These are phyloP conservation scores for Neotoxoptera formosana DNA, from an alignment of 1,140 invertebrate genomes.

Conservation along the genomic window DNA sequence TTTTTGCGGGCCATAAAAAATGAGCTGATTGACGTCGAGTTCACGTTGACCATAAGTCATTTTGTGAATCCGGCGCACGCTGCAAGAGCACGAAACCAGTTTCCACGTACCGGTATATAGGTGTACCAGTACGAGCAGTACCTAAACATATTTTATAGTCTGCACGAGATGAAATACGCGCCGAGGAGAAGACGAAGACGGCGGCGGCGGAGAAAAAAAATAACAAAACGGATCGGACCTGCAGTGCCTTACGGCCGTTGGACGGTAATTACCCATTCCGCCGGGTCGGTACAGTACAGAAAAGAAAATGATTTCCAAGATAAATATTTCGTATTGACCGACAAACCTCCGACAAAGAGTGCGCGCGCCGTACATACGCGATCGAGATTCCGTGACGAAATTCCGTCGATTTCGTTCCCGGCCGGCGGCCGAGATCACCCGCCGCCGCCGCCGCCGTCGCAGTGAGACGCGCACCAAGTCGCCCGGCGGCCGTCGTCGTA, in stretches of 20 bases:
- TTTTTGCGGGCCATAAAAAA: conserved; percentile 14
- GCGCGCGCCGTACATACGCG: neutral
- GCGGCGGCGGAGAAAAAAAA: neutral
- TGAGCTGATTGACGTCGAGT: conserved; percentile 14
- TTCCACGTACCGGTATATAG: neutral
- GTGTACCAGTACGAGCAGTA: neutral
- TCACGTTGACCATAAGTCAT: conserved; percentile 35
- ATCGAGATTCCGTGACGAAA: conserved; percentile 37
- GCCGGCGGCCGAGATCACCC: neutral
- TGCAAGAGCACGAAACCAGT: neutral
- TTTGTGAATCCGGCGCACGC: neutral
- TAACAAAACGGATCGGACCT: conserved; percentile 1
- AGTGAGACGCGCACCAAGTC: neutral
- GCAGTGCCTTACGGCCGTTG: conserved; percentile 22
- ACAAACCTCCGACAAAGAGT: conserved; percentile 24
- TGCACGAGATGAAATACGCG: neutral
- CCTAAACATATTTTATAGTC: neutral
- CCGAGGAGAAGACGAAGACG: neutral
- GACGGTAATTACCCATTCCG: conserved; percentile 35
- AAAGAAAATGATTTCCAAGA: neutral
- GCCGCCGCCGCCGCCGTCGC: neutral
- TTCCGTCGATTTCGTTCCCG: conserved; percentile 20
- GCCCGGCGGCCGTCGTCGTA: neutral
- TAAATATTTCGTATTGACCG: conserved; percentile 41
- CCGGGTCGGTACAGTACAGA: conserved; percentile 21